These are phyloP conservation scores for Axinella damicornis DNA, from an alignment of 37 sponge, comb jelly and placozoan species.

Conservation along the genomic window DNA sequence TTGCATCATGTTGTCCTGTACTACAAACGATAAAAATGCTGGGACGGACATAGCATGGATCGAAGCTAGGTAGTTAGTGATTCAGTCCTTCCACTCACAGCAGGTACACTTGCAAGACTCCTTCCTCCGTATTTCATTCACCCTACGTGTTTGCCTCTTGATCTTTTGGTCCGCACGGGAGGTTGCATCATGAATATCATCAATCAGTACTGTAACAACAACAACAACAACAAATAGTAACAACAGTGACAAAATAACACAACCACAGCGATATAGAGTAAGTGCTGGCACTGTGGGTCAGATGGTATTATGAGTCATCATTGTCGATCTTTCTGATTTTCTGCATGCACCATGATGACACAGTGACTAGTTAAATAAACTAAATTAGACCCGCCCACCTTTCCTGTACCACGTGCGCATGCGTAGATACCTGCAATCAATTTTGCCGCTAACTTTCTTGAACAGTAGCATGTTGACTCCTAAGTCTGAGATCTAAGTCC, in stretches of 20 bases:
- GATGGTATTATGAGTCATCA: slow-evolving; percentile 40
- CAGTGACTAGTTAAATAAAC: background rate
- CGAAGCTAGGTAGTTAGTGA: no score
- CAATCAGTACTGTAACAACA: slow-evolving; percentile 53
- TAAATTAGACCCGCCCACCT: no score
- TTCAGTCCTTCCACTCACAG: slow-evolving; percentile 25
- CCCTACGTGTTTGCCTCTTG: slow-evolving; percentile 41
- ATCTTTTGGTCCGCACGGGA: slow-evolving; percentile 30
- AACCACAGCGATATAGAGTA: slow-evolving; percentile 3
- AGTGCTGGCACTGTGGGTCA: slow-evolving; percentile 21
- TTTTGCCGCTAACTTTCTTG: background rate
- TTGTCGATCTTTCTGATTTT: background rate
- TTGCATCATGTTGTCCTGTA: no score
- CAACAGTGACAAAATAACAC: no score
- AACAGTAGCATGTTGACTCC: no score
- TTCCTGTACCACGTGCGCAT: background rate
- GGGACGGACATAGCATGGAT: no score
- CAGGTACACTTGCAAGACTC: slow-evolving; percentile 57
- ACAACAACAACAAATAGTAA: no score
- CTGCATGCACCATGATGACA: background rate
- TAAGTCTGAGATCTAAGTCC: background rate
- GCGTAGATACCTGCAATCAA: background rate
- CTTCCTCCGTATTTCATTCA: slow-evolving; percentile 47
- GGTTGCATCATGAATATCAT: slow-evolving; percentile 53
- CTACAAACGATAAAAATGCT: no score